These are phyloP conservation scores for Jaculus jaculus DNA, from an alignment of 2,113 vertebrate genomes.

Conservation along the genomic window DNA sequence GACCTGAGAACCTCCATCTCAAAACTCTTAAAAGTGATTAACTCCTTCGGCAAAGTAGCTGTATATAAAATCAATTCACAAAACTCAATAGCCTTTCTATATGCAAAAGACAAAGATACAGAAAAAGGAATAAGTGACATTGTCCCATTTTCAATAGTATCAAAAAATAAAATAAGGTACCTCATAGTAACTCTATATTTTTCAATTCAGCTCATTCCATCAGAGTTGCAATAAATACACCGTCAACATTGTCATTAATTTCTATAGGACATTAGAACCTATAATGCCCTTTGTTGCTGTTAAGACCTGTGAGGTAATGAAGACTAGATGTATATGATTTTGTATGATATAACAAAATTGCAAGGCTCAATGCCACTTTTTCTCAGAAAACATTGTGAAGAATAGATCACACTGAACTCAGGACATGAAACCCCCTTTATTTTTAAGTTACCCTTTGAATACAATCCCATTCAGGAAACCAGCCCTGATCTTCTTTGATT, in stretches of 20 bases:
- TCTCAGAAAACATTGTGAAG: neutral
- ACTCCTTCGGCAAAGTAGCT: no score
- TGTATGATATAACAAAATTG: neutral
- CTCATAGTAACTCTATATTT: no score
- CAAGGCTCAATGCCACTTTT: neutral
- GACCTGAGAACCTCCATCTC: no score
- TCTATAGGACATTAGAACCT: neutral
- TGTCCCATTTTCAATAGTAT: no score
- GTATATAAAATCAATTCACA: no score
- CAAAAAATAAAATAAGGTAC: no score
- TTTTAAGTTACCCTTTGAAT: neutral
- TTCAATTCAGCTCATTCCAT: neutral
- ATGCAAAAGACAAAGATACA: no score
- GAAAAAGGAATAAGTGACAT: no score
- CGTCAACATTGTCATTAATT: neutral
- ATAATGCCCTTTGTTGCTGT: neutral
- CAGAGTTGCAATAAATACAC: neutral
- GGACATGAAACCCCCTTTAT: neutral
- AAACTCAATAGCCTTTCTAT: no score
- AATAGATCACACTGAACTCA: neutral
- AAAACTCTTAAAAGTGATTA: no score
- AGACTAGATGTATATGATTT: neutral
- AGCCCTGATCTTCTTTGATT: neutral
- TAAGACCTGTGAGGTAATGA: neutral
- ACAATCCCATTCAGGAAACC: constrained; percentile 2